Percentiles rank a stretch among this genome's conserved stretches.
phyloP scores from a whole-genome alignment of 2,888 invertebrate genomes.

The Geophilus truncorum region DNA sequence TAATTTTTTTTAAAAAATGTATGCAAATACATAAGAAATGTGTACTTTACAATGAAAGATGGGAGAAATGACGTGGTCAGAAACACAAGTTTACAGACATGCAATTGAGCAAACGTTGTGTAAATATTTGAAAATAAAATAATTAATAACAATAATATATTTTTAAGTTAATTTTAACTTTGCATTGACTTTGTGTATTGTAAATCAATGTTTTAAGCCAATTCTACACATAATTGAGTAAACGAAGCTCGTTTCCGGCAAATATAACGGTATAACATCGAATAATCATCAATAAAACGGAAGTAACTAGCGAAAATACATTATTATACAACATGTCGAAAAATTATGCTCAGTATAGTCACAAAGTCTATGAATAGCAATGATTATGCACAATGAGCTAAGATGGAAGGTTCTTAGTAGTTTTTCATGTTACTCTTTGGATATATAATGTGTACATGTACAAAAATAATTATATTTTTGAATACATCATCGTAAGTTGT shows the following conservation, averaged over 20 bases:
- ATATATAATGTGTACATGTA: background rate
- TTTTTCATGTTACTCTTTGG: background rate
- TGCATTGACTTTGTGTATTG: background rate
- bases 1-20: too few species aligned
- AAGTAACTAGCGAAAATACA: background rate
- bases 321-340: background rate
- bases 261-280: too few species aligned
- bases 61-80: background rate
- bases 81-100: background rate
- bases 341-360: background rate
- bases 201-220: background rate
- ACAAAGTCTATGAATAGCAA: background rate
- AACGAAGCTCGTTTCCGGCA: too few species aligned
- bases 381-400: constrained; percentile 3
- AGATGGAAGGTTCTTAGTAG: background rate
- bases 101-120: background rate
- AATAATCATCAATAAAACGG: background rate
- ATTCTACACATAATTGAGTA: background rate
- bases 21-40: background rate
- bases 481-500: background rate
- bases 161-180: background rate
- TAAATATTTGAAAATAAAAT: background rate
- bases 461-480: background rate
- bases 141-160: background rate
- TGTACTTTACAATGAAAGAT: background rate